phyloP scores from a whole-genome alignment of 2,797 vertebrate genomes.

The Hyperoplus immaculatus region DNA sequence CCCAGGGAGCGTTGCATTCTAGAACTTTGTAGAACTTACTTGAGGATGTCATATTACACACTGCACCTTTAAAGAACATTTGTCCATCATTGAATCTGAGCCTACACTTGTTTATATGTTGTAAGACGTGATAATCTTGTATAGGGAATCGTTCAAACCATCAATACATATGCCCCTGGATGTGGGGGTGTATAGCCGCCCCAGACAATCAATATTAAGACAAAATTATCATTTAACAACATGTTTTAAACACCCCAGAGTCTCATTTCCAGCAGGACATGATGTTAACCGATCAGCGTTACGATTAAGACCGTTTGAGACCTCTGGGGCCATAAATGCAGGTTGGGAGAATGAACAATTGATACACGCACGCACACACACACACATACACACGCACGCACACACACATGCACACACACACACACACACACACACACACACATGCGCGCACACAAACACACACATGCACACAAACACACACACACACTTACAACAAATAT shows the following conservation, averaged over 20 bases:
- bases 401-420: too few relatives aligned
- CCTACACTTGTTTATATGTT: not conserved
- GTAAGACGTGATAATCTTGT: not conserved
- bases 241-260: not conserved
- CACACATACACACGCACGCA: too few relatives aligned
- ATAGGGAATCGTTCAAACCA: not conserved
- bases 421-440: not conserved
- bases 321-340: not conserved
- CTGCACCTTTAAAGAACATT: too few relatives aligned
- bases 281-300: too few relatives aligned
- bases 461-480: constrained; percentile 2
- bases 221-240: not conserved
- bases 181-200: not conserved
- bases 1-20: too few relatives aligned
- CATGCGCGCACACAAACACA: constrained; percentile 4
- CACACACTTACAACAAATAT: not conserved
- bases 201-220: not conserved
- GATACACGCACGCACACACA: too few relatives aligned
- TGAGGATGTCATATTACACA: too few relatives aligned
- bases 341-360: not conserved
- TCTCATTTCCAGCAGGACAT: too few relatives aligned
- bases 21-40: too few relatives aligned
- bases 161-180: too few relatives aligned
- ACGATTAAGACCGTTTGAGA: too few relatives aligned
- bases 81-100: not conserved